Base-by-base conservation (phyloP, 2,797 vertebrate genomes). In the Tokudaia muenninki region DNA sequence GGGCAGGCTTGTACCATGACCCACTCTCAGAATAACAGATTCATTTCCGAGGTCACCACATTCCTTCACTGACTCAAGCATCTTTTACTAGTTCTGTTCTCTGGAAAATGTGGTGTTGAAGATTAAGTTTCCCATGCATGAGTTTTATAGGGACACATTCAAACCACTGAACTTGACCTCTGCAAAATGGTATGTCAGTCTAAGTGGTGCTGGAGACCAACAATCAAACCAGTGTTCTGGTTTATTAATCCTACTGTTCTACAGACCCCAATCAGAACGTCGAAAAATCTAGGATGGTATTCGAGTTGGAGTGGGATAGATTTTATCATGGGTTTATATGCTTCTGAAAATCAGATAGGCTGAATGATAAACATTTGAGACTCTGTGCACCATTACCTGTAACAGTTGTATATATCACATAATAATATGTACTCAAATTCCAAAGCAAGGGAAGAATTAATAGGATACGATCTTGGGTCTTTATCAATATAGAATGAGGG, bases 201-300 rank as follows among this genome's bases (percentile, higher is more conserved):
- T 0, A 3, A 37, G 1, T 47, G 37, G 3, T 59, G 1, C 31
- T 22, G 41, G 6, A 44, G 9, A 34, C 22, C 52, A 78, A 14
- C 6, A 21, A 59, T 50, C 67, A 24, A 22, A 16, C 50, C 31
- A 75, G 61, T 41, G 16, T 24, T 47, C 2, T n/a, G 22, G 3
- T 37, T 6, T 44, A 19, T 34, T 88, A 47, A 29, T 1, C 4
- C 6, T 10, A 2, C 1, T 14, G 22, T 34, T 22, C 12, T 0
- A 21, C 21, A 78, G 22, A 50, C 26, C 41, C 17, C 44, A n/a
- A 55, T 52, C 4, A 44, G 44, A 87, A 19, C 41, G 63, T 29
- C 2, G 0, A 52, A 74, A 84, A 44, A 22, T 24, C 29, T 50
- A 87, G 29, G 44, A 55, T 29, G 14, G 9, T 2, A 0, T 57